Evolutionary conservation across 2,113 vertebrate species (phyloP).

Genomic region (Callopanchax toddi): DNA sequence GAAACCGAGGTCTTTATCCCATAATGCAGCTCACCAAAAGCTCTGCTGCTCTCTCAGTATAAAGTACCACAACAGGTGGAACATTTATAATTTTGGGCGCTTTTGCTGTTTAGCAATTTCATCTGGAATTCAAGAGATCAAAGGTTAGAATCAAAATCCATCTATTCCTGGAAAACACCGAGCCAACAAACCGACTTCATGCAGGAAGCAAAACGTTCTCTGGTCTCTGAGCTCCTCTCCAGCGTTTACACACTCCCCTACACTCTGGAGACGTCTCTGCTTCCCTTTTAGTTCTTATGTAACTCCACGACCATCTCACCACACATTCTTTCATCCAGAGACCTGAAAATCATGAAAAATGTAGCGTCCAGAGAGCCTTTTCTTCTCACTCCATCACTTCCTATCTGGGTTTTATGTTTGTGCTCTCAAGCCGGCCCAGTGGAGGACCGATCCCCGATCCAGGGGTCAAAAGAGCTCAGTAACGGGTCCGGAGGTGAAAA

Average conservation of each 20-base stretch:
- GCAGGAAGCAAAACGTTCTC: constrained; percentile 4
- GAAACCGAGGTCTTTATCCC: constrained; percentile 23
- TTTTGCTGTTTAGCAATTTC: too few species aligned
- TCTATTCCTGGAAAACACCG: not conserved
- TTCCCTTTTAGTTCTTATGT: constrained; percentile 41
- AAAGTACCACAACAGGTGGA: not conserved
- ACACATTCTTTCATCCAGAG: constrained; percentile 46
- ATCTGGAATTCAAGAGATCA: not conserved
- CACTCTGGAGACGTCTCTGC: constrained; percentile 36
- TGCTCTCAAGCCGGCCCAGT: constrained; percentile 1
- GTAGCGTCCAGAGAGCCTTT: constrained; percentile 34
- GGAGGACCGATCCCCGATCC: constrained; percentile 10
- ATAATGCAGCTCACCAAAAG: constrained; percentile 9
- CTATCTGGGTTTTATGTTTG: constrained; percentile 20
- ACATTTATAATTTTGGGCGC: too few species aligned
- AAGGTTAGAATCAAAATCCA: not conserved
- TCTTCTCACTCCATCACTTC: constrained; percentile 18
- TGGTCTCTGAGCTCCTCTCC: constrained; percentile 21
- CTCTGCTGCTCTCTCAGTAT: not conserved
- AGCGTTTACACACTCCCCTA: constrained; percentile 7
- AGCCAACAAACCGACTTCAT: constrained; percentile 10
- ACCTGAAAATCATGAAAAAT: constrained; percentile 58
- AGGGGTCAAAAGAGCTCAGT: constrained; percentile 16
- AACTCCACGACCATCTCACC: constrained; percentile 41
- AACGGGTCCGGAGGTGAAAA: not conserved